Evolutionary conservation across 2,888 invertebrate genomes (phyloP).

Genomic region (Dasysyrphus albostriatus): DNA sequence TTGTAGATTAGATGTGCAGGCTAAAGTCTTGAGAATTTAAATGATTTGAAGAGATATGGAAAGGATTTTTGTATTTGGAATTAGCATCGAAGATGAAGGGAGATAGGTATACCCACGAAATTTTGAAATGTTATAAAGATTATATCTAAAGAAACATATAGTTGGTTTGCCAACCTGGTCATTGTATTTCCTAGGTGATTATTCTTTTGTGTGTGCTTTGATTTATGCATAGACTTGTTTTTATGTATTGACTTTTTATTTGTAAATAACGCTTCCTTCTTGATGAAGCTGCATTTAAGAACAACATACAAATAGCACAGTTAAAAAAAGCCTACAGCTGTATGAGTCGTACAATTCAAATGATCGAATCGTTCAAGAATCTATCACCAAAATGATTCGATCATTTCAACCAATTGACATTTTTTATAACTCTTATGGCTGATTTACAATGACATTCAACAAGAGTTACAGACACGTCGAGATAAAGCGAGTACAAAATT

Average conservation of each 20-base stretch:
- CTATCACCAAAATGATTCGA: too few relatives aligned
- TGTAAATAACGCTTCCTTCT: too few relatives aligned
- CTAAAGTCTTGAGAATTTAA: slow-evolving; percentile 35
- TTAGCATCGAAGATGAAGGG: slow-evolving; percentile 21
- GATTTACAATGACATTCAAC: too few relatives aligned
- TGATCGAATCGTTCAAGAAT: too few relatives aligned
- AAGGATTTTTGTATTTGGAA: slow-evolving; percentile 15
- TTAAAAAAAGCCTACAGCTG: too few relatives aligned
- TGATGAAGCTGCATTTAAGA: too few relatives aligned
- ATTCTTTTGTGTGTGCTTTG: neutral
- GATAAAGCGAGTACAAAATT: too few relatives aligned
- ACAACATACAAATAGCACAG: too few relatives aligned
- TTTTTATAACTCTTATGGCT: too few relatives aligned
- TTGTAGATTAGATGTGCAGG: slow-evolving; percentile 26
- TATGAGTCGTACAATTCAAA: too few relatives aligned
- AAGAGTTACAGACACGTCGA: too few relatives aligned
- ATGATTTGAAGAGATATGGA: slow-evolving; percentile 50
- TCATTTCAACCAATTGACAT: too few relatives aligned
- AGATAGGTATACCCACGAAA: slow-evolving; percentile 2
- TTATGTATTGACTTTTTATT: neutral
- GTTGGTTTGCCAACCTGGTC: neutral
- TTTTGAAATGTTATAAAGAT: neutral
- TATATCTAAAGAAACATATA: neutral
- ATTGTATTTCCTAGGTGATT: slow-evolving; percentile 12
- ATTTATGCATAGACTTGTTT: neutral